Evolutionary conservation across 2,888 invertebrate genomes (phyloP), one percentile per base, ranked within the genome.

Genomic region (Alitta virens): DNA sequence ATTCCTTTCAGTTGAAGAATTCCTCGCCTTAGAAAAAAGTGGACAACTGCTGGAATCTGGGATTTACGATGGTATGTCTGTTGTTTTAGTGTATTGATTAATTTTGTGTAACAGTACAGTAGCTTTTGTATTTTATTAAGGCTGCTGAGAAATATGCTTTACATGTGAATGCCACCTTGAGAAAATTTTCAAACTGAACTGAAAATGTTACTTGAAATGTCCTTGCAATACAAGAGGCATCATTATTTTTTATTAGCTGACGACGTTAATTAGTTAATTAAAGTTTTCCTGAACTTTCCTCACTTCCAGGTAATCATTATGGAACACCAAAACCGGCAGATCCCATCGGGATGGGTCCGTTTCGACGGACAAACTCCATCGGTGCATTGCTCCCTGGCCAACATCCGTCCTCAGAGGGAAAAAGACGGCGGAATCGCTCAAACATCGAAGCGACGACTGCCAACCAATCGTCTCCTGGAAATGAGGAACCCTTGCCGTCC

Each of bases 1-100:
- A 21, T 87, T 87, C 74, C 81, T 87, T 43, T 80, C 81, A 21
- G 75, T 82, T 51, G 85, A 86, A 64, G 85, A 86, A 69, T 87
- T 87, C 76, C 78, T 82, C 67, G 85, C 83, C 56, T 77, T 87
- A 64, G 86, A 87, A 71, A 80, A 83, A 66, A 83, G 81, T 74
- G 87, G 87, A 9, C 83, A 84, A 68, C 78, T 88, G 26, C 76
- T 88, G 63, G 88, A 88, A 75, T 87, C 86, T 78, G 88, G 88
- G 16, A 82, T 86, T 49, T 88, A 85, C 81, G 86, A 87, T 80
- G 87, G 87, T 86, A 73, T 69, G 77, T 33, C 12, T 33, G 5
- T 5, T 33, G 33, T 33, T 12, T 33, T 33, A 33, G n/a, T n/a
- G n/a, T n/a, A n/a, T n/a, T n/a, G n/a, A n/a, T n/a, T n/a, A n/a